A percentile compares a stretch with the other conserved stretches of the same genome.
phyloP scores from a whole-genome alignment of 2,888 invertebrate species.

The Troides aeacus region DNA sequence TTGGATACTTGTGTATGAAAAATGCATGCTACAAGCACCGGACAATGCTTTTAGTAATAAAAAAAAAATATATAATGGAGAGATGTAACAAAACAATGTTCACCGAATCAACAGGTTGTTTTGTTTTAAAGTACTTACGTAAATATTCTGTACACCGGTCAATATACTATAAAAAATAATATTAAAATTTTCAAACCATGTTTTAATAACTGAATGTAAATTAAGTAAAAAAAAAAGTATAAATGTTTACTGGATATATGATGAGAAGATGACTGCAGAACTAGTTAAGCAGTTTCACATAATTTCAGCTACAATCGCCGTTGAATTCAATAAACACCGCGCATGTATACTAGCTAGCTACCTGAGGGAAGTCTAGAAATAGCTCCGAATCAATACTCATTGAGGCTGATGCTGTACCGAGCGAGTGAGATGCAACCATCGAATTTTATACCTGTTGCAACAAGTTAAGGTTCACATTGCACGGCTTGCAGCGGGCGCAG shows the following conservation, averaged over 20 bases:
- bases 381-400: slow-evolving; percentile 21
- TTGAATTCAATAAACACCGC: slow-evolving; percentile 18
- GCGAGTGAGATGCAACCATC: neutral
- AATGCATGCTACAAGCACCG: no score
- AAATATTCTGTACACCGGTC: neutral
- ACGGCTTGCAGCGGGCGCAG: slow-evolving; percentile 2
- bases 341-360: neutral
- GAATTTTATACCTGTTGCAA: slow-evolving; percentile 12
- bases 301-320: neutral
- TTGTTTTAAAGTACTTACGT: neutral
- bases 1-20: no score
- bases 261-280: neutral
- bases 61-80: no score
- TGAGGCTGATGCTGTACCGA: neutral
- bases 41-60: no score
- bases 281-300: neutral
- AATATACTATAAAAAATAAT: no score
- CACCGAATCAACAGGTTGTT: neutral
- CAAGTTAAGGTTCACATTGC: slow-evolving; percentile 22
- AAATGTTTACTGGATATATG: neutral
- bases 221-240: neutral
- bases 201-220: no score
- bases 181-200: no score
- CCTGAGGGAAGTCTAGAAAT: slow-evolving; percentile 16
- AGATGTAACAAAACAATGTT: neutral